These are phyloP conservation scores for Xenus cinereus DNA, from an alignment of 2,113 vertebrate genomes.

Conservation along the genomic window DNA sequence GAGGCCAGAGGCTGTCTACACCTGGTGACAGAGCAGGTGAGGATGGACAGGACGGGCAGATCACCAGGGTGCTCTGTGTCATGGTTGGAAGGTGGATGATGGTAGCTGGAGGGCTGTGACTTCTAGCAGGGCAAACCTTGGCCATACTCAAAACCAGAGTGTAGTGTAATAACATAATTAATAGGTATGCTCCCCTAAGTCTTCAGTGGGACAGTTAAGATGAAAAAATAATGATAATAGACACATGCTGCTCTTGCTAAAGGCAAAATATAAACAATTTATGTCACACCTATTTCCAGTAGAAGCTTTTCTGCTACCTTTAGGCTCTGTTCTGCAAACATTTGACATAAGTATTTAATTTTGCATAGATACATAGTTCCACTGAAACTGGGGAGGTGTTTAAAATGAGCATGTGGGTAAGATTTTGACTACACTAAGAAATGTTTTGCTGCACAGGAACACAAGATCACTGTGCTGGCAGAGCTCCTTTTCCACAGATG, in stretches of 20 bases:
- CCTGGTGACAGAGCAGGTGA: rapidly evolving
- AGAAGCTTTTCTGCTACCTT: slow-evolving; percentile 4
- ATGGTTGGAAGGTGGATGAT: background rate
- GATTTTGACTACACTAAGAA: background rate
- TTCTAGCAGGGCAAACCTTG: background rate
- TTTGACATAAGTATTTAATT: slow-evolving; percentile 29
- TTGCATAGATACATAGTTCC: background rate
- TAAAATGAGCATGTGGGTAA: background rate
- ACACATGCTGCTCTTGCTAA: background rate
- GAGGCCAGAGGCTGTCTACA: background rate
- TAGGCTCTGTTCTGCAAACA: background rate
- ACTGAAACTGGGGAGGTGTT: background rate
- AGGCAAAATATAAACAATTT: slow-evolving; percentile 47
- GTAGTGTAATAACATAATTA: background rate
- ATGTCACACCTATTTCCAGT: slow-evolving; percentile 13
- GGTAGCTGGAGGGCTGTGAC: background rate
- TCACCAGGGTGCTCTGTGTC: rapidly evolving
- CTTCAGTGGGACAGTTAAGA: background rate
- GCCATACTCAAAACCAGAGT: background rate
- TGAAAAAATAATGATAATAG: slow-evolving; percentile 31
- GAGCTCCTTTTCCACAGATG: background rate
- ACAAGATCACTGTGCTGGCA: background rate
- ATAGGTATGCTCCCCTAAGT: background rate
- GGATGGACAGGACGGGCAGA: background rate
- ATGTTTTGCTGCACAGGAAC: background rate